A percentile compares a stretch with the other conserved stretches of the same genome.
phyloP scores from a whole-genome alignment of 2,113 vertebrate genomes.

The Lepus europaeus region DNA sequence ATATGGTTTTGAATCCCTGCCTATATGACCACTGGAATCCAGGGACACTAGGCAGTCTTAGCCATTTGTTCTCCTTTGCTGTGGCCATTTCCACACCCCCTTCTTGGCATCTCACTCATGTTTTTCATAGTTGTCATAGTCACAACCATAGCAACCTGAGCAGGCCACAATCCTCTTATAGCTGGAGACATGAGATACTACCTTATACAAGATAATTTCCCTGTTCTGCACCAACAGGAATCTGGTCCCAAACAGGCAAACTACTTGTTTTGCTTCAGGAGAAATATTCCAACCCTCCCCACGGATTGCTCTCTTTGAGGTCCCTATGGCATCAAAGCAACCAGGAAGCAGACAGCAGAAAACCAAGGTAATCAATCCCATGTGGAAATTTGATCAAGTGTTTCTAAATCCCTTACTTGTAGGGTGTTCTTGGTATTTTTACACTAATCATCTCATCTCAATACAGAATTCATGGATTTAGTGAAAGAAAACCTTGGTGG shows the following conservation, averaged over 20 bases:
- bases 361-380: conserved; percentile 11
- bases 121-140: conserved; percentile 73
- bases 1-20: neutral
- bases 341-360: neutral
- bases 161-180: conserved; percentile 52
- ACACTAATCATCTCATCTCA: neutral
- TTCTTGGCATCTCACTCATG: conserved; percentile 61
- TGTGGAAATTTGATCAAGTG: conserved; percentile 40
- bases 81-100: neutral
- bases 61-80: conserved; percentile 48
- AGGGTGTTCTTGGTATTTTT: neutral
- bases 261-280: neutral
- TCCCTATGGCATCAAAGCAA: conserved; percentile 25
- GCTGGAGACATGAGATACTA: conserved; percentile 20
- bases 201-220: conserved; percentile 14
- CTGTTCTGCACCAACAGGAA: neutral
- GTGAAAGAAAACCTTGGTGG: neutral
- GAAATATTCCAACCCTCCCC: conserved; percentile 26
- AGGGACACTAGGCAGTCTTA: neutral
- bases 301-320: neutral
- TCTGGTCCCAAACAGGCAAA: conserved; percentile 18
- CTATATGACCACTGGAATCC: neutral
- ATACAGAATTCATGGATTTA: neutral
- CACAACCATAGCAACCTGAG: conserved; percentile 70
- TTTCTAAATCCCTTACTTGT: conserved; percentile 29